Evolutionary conservation across 1,140 invertebrate genomes (phyloP), one percentile per base, ranked within the genome.

Genomic region (Pseudomyrmex pallidus): DNA sequence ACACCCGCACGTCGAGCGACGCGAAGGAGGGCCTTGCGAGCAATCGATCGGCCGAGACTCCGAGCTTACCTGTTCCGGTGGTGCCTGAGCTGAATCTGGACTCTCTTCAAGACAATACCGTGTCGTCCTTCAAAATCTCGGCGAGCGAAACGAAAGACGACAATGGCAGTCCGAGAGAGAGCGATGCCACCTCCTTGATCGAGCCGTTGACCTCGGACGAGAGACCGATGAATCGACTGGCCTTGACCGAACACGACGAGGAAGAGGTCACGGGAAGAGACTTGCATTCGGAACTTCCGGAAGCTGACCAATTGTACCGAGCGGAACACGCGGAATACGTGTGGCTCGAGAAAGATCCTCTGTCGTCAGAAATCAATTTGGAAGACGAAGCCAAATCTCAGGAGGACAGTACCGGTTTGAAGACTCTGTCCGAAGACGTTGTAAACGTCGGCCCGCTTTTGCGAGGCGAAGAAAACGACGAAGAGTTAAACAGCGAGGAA

Each of bases 31-130:
- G 87, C 0, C 90, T 82, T 0, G 57, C 72, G 1, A 91, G 85
- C 12, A 91, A 92, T 74, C 76, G 74, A 9, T 88, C 68, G 0
- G 56, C 48, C 35, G 64, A 86, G 8, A 91, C 80, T 52, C 13
- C 25, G 52, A 92, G 93, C 73, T 74, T 82, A 0, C 77, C 13
- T 0, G 84, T 86, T 44, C 93, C 93, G 0, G 83, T 88, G 48
- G 89, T 94, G 15, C 93, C 93, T 0, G 94, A 94, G 68, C 80
- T 94, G 50, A 94, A 94, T 74, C 78, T 94, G 15, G 90, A 94
- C 57, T 91, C 92, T 15, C 89, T 94, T 5, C 91, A 91, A 22
- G 94, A 94, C 73, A 78, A 89, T 5, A 93, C 93, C 0, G 87
- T 92, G 10, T 93, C 92, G 0, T 93, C 92, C 0, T 67, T 92